These are phyloP conservation scores for Manis crassicaudata DNA, from an alignment of 2,797 vertebrate genomes.

Conservation along the genomic window DNA sequence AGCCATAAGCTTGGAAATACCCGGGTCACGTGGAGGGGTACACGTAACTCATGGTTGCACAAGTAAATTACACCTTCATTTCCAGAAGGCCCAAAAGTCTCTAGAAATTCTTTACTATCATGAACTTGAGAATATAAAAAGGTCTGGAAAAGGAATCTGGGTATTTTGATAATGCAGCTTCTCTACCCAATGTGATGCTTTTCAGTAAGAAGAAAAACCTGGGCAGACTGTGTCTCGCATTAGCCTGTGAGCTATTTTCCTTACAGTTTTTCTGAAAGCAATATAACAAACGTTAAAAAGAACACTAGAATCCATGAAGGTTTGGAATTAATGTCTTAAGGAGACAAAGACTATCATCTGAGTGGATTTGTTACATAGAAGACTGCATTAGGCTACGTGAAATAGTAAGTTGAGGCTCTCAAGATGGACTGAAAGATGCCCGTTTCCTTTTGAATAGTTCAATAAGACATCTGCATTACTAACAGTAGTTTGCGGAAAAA, in stretches of 20 bases:
- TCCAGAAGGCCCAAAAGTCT: background rate
- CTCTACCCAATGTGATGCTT: background rate
- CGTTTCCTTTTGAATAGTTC: conserved; percentile 41
- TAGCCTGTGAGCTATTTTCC: conserved; percentile 20
- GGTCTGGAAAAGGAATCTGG: background rate
- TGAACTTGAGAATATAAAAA: conserved; percentile 48
- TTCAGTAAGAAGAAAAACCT: conserved; percentile 40
- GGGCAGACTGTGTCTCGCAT: background rate
- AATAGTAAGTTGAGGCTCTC: conserved; percentile 17
- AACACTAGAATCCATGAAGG: background rate
- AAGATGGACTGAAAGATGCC: background rate
- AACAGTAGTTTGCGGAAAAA: conserved; percentile 12
- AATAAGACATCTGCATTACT: conserved; percentile 30
- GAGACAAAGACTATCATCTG: background rate
- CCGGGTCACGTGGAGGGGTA: background rate
- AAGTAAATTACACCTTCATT: conserved; percentile 25
- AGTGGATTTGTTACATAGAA: conserved; percentile 48
- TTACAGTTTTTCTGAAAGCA: conserved; percentile 48
- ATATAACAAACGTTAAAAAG: conserved; percentile 43
- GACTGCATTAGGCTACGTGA: background rate
- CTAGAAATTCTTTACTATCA: conserved; percentile 44
- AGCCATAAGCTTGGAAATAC: background rate
- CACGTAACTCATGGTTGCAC: background rate
- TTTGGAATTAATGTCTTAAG: conserved; percentile 41
- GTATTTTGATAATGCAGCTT: conserved; percentile 45